Conservation (phyloP, 2,113 vertebrate genomes). For the Chaetodon trifascialis region DNA sequence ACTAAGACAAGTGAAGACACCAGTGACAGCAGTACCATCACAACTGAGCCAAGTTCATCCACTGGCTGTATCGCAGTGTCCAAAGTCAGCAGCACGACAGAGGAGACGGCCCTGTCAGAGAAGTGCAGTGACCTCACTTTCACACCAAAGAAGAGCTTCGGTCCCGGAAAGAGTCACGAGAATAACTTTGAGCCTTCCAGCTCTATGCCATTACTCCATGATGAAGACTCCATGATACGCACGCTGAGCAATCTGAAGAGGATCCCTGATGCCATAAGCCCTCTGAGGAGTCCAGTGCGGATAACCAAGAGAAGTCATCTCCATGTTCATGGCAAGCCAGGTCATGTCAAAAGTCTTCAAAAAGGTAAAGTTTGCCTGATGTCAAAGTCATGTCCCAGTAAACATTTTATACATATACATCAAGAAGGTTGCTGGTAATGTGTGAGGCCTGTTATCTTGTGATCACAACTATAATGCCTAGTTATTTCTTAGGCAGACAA, state of each 20-base stretch:
- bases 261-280: slow-evolving; percentile 94
- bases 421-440: not conserved
- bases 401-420: not conserved
- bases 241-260: slow-evolving; percentile 89
- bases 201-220: slow-evolving; percentile 76
- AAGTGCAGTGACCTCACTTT: not conserved
- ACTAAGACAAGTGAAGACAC: slow-evolving; percentile 31
- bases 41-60: slow-evolving; percentile 33
- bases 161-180: slow-evolving; percentile 69
- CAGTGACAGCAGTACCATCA: not conserved
- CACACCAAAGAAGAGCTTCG: slow-evolving; percentile 64
- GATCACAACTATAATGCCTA: not conserved
- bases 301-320: slow-evolving; percentile 82
- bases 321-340: slow-evolving; percentile 82
- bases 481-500: not conserved
- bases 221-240: slow-evolving; percentile 94
- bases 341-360: slow-evolving; percentile 85
- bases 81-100: slow-evolving; percentile 73
- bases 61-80: slow-evolving; percentile 41
- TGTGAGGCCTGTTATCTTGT: not conserved
- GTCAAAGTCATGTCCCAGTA: not conserved
- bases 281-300: slow-evolving; percentile 93
- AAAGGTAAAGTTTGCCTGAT: slow-evolving; percentile 85
- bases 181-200: slow-evolving; percentile 49
- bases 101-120: slow-evolving; percentile 19